Evolutionary conservation across 1,140 invertebrate genomes (phyloP), one percentile per base, ranked within the genome.

Genomic region (Pseudomyrmex cubaensis): DNA sequence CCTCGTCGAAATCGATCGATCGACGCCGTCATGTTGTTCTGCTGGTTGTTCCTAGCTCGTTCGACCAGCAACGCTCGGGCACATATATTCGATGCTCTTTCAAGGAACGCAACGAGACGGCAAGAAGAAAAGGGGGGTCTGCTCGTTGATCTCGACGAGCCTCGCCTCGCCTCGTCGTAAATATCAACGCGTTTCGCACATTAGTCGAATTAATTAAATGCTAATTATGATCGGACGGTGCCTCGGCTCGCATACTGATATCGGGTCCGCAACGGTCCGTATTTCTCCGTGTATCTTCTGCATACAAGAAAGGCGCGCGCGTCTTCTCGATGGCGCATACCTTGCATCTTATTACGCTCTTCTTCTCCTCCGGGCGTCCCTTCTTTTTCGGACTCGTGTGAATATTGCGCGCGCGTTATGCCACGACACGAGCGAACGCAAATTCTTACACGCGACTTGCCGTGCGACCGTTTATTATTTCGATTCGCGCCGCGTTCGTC

Each of bases 171-270:
- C 86, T 74, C 77, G 56, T 87, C 89, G 85, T 89, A 89, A 87
- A 85, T 89, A 90, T 88, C 89, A 90, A 90, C 89, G 86, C 90
- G 89, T 91, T 87, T 91, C 89, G 84, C 89, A 82, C 90, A 91
- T 91, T 90, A 88, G 90, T 90, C 88, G 89, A 90, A 91, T 92
- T 92, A 91, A 92, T 92, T 92, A 91, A 91, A 91, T 92, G 90
- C 90, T 92, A 92, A 92, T 92, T 91, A 90, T 89, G 87, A 90
- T 90, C 83, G 77, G 88, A 15, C 77, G 75, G 62, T 87, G 83
- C 52, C 82, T 76, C 78, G 74, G 73, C 82, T 61, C 72, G 90
- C 89, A 91, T 91, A 91, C 89, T 83, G 89, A 91, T 91, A 85
- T 61, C 73, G 25, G 50, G 17, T 20, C 20, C 54, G 62, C 70